Evolutionary conservation across 1,140 invertebrate genomes (phyloP), one percentile per base, ranked within the genome.

Genomic region (Penaeus vannamei): DNA sequence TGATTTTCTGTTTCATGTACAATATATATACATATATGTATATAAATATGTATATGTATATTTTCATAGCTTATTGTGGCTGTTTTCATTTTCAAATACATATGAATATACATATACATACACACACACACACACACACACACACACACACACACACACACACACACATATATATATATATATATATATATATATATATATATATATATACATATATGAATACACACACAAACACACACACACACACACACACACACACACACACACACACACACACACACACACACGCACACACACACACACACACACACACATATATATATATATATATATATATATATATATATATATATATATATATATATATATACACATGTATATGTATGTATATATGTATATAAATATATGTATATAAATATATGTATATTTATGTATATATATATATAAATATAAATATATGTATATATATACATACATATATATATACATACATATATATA

Each of bases 31-130:
- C 29, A 69, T 69, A 69, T 69, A 69, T 69, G 29, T 69, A 69
- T 69, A 69, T 69, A 69, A 26, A 69, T 69, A 69, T 69, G 29
- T 69, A 69, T 69, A 69, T 69, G 29, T 69, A 69, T 69, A 69
- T 69, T 14, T 69, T 26, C 20, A 69, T 22, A 69, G n/a, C 2
- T 69, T 5, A 26, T 2, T 69, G 10, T 69, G 10, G n/a, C 3
- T 69, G 2, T 36, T 5, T 1, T 2, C 5, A 36, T 36, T 36
- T 36, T 2, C 36, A 2, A 5, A 36, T 36, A 5, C 36, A 36
- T 36, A 36, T 36, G 5, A 5, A 5, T 5, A 1, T 1, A 36
- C 5, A 36, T 1, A 36, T 36, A 36, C 2, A 42, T 42, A 42
- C 36, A 42, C 1, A 42, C 8, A 42, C 36, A 42, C 4, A 42